phyloP scores from a whole-genome alignment of 2,113 vertebrate species.

The Phyllopteryx taeniolatus region DNA sequence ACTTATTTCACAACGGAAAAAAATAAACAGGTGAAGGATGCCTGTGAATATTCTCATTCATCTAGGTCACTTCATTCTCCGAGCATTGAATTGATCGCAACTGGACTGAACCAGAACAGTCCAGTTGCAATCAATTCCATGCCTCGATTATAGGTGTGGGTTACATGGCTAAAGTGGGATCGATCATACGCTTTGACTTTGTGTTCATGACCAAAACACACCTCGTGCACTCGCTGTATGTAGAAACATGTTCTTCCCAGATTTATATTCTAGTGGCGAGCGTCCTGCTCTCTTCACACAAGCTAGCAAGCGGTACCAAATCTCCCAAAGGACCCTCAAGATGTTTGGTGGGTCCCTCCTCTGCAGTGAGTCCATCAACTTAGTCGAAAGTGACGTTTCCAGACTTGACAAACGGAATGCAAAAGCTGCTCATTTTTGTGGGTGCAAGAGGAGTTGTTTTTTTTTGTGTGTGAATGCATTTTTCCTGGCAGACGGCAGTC shows the following conservation, averaged over 20 bases:
- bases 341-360: conserved; percentile 18
- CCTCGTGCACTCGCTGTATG: not conserved
- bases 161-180: not conserved
- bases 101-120: not conserved
- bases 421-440: conserved; percentile 3
- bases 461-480: conserved; percentile 14
- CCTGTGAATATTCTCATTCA: not conserved
- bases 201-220: not conserved
- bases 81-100: not conserved
- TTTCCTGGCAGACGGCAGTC: conserved; percentile 23
- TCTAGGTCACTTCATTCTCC: not conserved
- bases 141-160: not conserved
- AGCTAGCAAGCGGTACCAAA: conserved; percentile 11
- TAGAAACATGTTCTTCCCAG: conserved; percentile 12
- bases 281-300: conserved; percentile 1
- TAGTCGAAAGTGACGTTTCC: conserved; percentile 33
- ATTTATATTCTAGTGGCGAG: not conserved
- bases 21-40: not conserved
- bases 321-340: conserved; percentile 23
- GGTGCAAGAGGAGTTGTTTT: not conserved
- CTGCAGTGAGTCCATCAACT: conserved; percentile 20
- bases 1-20: not conserved
- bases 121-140: not conserved
- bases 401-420: conserved; percentile 18
- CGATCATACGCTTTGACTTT: not conserved